Percentiles rank a stretch among this genome's conserved stretches.
Conservation (phyloP, 2,888 invertebrate genomes). For the Thera britannica region DNA sequence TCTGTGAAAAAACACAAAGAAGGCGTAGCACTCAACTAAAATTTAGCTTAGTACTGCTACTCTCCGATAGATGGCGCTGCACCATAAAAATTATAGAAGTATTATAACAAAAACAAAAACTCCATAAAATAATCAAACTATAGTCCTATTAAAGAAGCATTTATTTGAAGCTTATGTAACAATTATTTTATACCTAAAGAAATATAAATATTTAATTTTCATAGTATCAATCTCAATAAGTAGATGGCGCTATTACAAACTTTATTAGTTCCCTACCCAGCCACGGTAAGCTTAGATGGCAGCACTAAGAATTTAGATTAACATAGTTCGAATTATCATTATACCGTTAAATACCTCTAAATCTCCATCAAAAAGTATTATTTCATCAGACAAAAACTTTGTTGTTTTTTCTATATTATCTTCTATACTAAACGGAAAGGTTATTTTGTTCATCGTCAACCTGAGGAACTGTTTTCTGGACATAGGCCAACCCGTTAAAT, state of each 20-base stretch:
- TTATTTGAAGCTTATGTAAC: too few relatives aligned
- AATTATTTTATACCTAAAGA: too few relatives aligned
- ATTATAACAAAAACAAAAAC: neutral
- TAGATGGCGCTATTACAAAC: constrained; percentile 30
- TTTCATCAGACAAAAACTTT: neutral
- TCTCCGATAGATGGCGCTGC: constrained; percentile 29
- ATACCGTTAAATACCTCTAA: too few relatives aligned
- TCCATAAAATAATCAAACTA: neutral
- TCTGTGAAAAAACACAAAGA: too few relatives aligned
- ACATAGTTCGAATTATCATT: too few relatives aligned
- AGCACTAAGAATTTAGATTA: constrained; percentile 18
- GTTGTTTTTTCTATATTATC: too few relatives aligned
- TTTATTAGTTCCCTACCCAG: constrained; percentile 5
- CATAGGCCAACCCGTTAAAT: too few relatives aligned
- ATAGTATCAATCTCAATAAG: neutral
- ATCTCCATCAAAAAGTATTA: neutral
- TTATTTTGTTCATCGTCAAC: too few relatives aligned
- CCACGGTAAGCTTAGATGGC: constrained; percentile 17
- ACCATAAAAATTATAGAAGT: neutral
- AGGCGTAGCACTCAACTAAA: too few relatives aligned
- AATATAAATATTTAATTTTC: neutral
- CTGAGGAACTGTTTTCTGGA: too few relatives aligned
- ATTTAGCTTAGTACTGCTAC: constrained; percentile 33
- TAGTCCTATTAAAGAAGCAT: too few relatives aligned
- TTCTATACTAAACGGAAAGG: too few relatives aligned